A percentile compares a stretch with the other conserved stretches of the same genome.
phyloP scores from a whole-genome alignment of 2,888 invertebrate species.

The Callyntrura guangdongensis region DNA sequence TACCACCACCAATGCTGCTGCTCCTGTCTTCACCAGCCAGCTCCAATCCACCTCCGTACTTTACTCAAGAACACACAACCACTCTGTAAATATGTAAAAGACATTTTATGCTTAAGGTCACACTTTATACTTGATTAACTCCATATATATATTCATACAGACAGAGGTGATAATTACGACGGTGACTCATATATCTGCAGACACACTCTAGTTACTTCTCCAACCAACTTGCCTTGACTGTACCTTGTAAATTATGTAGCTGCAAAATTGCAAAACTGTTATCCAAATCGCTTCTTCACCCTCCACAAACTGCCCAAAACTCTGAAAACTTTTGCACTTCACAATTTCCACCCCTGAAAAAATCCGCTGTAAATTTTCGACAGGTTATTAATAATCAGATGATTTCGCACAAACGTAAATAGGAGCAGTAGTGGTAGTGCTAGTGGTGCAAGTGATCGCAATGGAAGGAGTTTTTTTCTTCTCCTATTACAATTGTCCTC shows the following conservation, averaged over 20 bases:
- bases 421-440: background rate
- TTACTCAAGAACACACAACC: background rate
- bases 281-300: background rate
- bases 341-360: background rate
- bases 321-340: background rate
- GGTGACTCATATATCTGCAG: constrained; percentile 28
- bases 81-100: constrained; percentile 27
- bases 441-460: background rate
- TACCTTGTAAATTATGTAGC: too few species aligned
- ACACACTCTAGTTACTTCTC: background rate
- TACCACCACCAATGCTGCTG: background rate
- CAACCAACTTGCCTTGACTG: too few species aligned
- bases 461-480: constrained; percentile 49
- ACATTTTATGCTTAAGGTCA: background rate
- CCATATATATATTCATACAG: background rate
- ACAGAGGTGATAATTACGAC: background rate
- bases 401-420: constrained; percentile 30
- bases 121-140: constrained; percentile 15
- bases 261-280: background rate
- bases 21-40: too few species aligned
- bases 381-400: constrained; percentile 26
- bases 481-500: constrained; percentile 13
- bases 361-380: background rate
- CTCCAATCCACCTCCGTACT: too few species aligned
- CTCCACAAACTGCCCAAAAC: background rate